Conservation (phyloP, 2,797 vertebrate genomes). For the Arrhamphus sclerolepis region DNA sequence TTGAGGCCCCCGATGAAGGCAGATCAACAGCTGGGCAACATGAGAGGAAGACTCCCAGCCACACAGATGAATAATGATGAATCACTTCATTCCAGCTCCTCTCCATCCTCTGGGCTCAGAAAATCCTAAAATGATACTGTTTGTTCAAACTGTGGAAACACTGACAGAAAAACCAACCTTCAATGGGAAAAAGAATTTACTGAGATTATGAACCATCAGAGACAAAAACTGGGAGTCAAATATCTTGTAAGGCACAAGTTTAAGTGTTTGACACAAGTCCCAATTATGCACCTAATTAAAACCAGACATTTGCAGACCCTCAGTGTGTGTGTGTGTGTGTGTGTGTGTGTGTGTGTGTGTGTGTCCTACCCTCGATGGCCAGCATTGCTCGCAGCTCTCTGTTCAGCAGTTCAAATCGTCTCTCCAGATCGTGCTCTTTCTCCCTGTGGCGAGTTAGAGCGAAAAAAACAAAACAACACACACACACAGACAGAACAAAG, state of each 20-base stretch:
- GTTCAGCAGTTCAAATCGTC: constrained; percentile 97
- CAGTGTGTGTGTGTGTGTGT: constrained; percentile 8
- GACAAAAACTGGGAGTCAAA: no score
- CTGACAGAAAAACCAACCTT: no score
- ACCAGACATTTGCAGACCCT: neutral
- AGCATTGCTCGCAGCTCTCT: constrained; percentile 96
- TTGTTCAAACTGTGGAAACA: no score
- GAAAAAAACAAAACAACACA: constrained; percentile 46
- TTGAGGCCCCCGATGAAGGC: constrained; percentile 31
- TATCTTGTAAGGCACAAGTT: no score
- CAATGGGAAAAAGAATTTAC: no score
- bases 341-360: neutral
- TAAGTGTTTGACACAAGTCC: no score
- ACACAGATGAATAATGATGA: neutral
- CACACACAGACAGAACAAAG: constrained; percentile 79
- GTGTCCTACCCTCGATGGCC: constrained; percentile 94
- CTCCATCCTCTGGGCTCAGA: no score
- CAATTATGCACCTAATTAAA: no score
- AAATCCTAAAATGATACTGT: no score
- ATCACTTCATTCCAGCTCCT: no score
- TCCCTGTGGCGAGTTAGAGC: constrained; percentile 90
- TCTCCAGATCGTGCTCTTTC: constrained; percentile 99
- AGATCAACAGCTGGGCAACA: constrained; percentile 12
- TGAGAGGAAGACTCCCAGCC: neutral
- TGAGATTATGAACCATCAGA: no score